Conservation (phyloP, 1,140 invertebrate species). For the Daktulosphaira vitifoliae region DNA sequence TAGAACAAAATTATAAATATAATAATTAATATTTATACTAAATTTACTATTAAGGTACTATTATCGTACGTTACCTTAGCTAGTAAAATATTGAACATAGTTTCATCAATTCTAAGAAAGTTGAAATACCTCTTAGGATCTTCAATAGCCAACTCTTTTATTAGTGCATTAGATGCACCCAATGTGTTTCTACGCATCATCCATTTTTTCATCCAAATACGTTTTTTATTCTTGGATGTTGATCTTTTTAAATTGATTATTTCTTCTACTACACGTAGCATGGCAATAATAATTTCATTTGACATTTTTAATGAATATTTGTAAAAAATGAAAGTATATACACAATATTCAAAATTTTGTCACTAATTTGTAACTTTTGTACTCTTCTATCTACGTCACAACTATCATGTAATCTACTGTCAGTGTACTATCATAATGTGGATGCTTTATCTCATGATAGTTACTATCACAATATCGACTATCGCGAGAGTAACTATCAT, state of each 20-base stretch:
- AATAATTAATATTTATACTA: not conserved
- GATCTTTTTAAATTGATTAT: slow-evolving; percentile 15
- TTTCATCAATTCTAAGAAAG: slow-evolving; percentile 6
- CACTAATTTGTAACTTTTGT: not conserved
- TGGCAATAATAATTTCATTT: not conserved
- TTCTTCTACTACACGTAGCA: not conserved
- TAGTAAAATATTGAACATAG: slow-evolving; percentile 12
- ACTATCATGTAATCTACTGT: no score
- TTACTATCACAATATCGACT: no score
- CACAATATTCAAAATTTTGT: no score
- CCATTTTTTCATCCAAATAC: slow-evolving; percentile 18
- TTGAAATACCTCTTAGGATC: slow-evolving; percentile 1
- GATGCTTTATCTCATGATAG: slow-evolving; percentile 4
- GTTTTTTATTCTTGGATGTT: not conserved
- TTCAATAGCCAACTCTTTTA: slow-evolving; percentile 9
- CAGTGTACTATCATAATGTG: slow-evolving; percentile 6
- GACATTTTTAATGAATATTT: not conserved
- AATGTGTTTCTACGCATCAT: slow-evolving; percentile 1
- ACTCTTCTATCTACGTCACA: not conserved
- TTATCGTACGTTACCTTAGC: not conserved
- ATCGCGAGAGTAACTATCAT: no score
- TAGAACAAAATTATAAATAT: slow-evolving; percentile 12
- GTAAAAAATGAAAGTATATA: slow-evolving; percentile 3
- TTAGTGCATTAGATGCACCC: not conserved
- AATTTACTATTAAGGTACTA: not conserved